These are phyloP conservation scores for Chloroclystis v-ata DNA, from an alignment of 2,888 invertebrate genomes.

Conservation along the genomic window DNA sequence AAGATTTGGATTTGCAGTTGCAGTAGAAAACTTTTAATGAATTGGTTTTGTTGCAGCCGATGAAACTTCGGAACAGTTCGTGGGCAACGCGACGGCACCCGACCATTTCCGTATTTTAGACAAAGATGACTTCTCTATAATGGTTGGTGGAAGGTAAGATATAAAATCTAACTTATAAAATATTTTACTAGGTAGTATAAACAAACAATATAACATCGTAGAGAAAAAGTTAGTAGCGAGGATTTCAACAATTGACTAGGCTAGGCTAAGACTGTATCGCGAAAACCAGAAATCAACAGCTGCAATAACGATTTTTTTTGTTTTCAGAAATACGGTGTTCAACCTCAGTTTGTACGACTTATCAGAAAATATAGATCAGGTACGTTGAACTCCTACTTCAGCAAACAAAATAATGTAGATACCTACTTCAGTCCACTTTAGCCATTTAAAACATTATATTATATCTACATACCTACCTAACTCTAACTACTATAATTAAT, in stretches of 20 bases:
- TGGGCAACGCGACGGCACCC: conserved; percentile 86
- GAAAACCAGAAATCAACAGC: neutral
- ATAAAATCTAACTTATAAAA: no score
- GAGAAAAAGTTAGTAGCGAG: no score
- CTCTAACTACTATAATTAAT: conserved; percentile 4
- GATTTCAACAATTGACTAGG: no score
- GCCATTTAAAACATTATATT: no score
- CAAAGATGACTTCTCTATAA: conserved; percentile 89
- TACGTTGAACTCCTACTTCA: conserved; percentile 52
- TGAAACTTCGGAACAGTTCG: conserved; percentile 84
- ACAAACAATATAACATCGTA: no score
- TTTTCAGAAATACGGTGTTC: conserved; percentile 90
- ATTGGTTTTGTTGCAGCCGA: conserved; percentile 81
- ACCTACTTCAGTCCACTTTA: no score
- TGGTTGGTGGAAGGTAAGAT: conserved; percentile 92
- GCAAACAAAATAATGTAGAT: no score
- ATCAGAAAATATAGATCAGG: conserved; percentile 86
- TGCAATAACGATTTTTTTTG: conserved; percentile 23
- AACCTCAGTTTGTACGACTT: conserved; percentile 92
- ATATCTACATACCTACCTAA: no score
- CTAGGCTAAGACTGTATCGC: no score
- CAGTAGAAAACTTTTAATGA: conserved; percentile 40
- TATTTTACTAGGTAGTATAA: no score
- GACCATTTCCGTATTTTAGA: conserved; percentile 94
- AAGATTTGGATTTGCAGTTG: conserved; percentile 27